Conservation (phyloP, 2,797 vertebrate species). For the Pseudochirops corinnae region DNA sequence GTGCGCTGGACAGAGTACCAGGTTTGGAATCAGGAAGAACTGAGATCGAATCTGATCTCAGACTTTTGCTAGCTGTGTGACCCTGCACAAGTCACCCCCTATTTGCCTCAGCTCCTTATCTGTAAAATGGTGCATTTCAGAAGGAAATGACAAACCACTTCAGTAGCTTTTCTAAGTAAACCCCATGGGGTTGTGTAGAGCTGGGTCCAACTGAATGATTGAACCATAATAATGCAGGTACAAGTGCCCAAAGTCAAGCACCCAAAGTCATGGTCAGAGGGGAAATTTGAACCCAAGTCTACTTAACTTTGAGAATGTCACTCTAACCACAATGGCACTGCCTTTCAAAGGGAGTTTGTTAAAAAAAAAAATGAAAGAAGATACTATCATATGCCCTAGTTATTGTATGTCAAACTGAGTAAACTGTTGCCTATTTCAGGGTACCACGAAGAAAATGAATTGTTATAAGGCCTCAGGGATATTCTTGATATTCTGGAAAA, state of each 20-base stretch:
- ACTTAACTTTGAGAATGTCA: neutral
- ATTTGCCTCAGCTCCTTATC: neutral
- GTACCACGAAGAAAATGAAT: neutral
- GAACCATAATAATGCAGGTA: neutral
- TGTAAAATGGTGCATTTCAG: neutral
- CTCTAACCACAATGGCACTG: neutral
- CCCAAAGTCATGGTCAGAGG: neutral
- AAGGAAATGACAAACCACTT: neutral
- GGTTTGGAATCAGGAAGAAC: neutral
- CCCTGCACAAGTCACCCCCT: neutral
- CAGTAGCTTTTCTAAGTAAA: neutral
- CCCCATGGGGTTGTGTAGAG: neutral
- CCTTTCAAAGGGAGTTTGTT: neutral
- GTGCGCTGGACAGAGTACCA: neutral
- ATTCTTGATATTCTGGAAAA: slow-evolving; percentile 27
- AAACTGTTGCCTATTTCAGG: slow-evolving; percentile 7
- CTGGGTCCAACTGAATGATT: neutral
- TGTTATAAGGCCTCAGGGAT: neutral
- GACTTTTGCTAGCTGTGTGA: neutral
- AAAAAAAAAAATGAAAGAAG: neutral
- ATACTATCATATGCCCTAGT: neutral
- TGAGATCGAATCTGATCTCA: neutral
- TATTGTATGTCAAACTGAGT: neutral
- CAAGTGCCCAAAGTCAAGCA: neutral
- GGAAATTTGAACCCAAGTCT: neutral